Evolutionary conservation across 2,888 invertebrate genomes (phyloP).

Genomic region (Hypolimnas misippus): DNA sequence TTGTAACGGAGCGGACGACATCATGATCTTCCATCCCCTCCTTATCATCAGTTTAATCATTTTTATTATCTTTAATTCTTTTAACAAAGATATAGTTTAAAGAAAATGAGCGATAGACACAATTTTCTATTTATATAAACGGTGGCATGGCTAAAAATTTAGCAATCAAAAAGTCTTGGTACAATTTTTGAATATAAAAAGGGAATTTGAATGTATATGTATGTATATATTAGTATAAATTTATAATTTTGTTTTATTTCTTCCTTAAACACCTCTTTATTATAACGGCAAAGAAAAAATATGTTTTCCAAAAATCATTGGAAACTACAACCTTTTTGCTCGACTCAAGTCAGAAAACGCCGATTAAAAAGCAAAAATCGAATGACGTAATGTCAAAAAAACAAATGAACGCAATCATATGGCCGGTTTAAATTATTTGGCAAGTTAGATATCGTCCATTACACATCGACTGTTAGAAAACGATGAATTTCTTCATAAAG

Average conservation of each 20-base stretch:
- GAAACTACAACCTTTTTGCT: conserved; percentile 17
- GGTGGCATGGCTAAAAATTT: too few species aligned
- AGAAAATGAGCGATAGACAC: background rate
- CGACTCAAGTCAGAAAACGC: conserved; percentile 19
- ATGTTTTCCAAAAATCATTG: background rate
- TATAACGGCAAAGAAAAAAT: background rate
- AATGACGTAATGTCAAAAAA: conserved; percentile 67
- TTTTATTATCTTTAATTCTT: conserved; percentile 2
- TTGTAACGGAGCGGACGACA: conserved; percentile 87
- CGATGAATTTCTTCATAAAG: conserved; percentile 59
- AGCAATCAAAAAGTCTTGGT: too few species aligned
- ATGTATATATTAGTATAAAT: background rate
- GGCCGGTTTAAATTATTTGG: conserved; percentile 76
- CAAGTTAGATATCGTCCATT: conserved; percentile 73
- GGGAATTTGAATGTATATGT: background rate
- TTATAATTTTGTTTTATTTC: background rate
- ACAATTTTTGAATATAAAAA: too few species aligned
- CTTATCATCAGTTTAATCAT: conserved; percentile 30
- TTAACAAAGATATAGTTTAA: conserved; percentile 17
- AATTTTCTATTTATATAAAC: too few species aligned
- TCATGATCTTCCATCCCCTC: conserved; percentile 75
- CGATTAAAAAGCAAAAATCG: conserved; percentile 61
- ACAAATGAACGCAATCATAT: conserved; percentile 82
- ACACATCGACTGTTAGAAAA: conserved; percentile 63
- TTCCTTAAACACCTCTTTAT: background rate